These are phyloP conservation scores for Drosophila hydei DNA, from an alignment of 1,140 invertebrate genomes.

Conservation along the genomic window DNA sequence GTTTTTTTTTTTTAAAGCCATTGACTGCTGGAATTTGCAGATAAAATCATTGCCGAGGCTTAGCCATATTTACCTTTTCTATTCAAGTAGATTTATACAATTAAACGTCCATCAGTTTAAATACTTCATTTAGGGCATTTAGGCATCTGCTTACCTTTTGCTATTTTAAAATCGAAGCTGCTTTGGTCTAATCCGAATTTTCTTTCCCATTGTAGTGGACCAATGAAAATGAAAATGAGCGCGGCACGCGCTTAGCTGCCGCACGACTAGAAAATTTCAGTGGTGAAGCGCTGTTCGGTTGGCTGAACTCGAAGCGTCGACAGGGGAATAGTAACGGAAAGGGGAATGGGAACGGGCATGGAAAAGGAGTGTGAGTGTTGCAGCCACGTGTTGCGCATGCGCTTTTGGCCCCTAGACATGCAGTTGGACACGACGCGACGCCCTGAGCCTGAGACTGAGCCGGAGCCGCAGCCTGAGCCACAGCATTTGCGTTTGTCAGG, in stretches of 20 bases:
- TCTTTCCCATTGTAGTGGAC: constrained; percentile 11
- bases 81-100: too few relatives aligned
- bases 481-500: constrained; percentile 73
- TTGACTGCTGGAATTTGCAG: too few relatives aligned
- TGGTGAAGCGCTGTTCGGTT: constrained; percentile 55
- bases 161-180: constrained; percentile 20
- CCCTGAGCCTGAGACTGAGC: constrained; percentile 49
- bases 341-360: constrained; percentile 1
- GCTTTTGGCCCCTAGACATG: constrained; percentile 63
- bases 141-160: neutral
- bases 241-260: constrained; percentile 72
- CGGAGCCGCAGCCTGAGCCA: constrained; percentile 51
- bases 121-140: neutral
- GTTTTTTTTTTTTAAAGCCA: too few relatives aligned
- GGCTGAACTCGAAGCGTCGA: constrained; percentile 47
- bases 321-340: constrained; percentile 21
- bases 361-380: constrained; percentile 33
- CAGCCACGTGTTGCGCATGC: constrained; percentile 81
- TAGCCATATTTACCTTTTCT: too few relatives aligned
- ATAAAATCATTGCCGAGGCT: too few relatives aligned
- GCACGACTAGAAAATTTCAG: constrained; percentile 79
- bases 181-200: constrained; percentile 14
- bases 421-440: constrained; percentile 62
- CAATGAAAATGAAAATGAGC: constrained; percentile 80
- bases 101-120: neutral